Evolutionary conservation across 2,113 vertebrate species (phyloP).

Genomic region (Clarias magur): DNA sequence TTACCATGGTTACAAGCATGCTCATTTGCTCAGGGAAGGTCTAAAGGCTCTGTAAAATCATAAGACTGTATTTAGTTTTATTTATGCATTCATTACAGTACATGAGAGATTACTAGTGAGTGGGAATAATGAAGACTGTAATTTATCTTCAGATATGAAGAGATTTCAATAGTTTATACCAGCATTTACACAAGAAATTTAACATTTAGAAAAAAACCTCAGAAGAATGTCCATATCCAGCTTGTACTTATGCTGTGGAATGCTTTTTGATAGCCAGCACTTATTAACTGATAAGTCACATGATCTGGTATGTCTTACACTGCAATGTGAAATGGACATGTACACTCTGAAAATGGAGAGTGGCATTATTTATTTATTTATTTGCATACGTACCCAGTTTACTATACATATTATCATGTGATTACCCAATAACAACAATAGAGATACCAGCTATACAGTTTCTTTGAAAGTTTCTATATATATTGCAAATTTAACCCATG

Average conservation of each 20-base stretch:
- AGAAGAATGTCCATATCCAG: neutral
- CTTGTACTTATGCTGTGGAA: neutral
- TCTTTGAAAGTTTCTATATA: neutral
- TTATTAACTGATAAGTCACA: neutral
- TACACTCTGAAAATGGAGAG: neutral
- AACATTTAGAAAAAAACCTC: neutral
- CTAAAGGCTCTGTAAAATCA: constrained; percentile 6
- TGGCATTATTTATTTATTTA: neutral
- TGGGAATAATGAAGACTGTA: constrained; percentile 3
- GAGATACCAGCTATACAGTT: neutral
- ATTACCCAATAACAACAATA: neutral
- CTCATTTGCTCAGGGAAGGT: neutral
- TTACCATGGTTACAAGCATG: neutral
- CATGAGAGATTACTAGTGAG: constrained; percentile 8
- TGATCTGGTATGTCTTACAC: neutral
- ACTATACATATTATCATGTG: neutral
- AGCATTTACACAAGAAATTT: neutral
- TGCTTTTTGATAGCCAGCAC: neutral
- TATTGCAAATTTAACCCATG: neutral
- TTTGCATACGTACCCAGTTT: neutral
- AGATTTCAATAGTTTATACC: neutral
- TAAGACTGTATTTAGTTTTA: neutral
- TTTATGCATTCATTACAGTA: neutral
- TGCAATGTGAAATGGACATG: too few relatives aligned
- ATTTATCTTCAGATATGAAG: neutral